Percentiles rank a stretch among this genome's conserved stretches.
Evolutionary conservation across 2,888 invertebrate genomes (phyloP).

Genomic region (Rhagium mordax): DNA sequence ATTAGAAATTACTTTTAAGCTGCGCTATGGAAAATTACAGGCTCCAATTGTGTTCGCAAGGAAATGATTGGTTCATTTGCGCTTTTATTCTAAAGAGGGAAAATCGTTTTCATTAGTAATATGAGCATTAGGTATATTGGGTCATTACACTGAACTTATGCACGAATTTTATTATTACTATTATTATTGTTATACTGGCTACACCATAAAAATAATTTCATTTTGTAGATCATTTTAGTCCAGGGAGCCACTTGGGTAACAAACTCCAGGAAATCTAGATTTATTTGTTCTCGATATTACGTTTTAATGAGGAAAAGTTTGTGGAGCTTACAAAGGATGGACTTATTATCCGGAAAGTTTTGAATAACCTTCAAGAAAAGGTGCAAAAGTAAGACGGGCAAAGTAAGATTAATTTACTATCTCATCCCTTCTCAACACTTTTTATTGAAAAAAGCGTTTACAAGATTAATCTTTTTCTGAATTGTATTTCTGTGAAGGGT

Average conservation of each 20-base stretch:
- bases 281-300: constrained; percentile 13
- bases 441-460: constrained; percentile 19
- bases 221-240: neutral
- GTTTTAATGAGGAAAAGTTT: constrained; percentile 20
- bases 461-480: constrained; percentile 23
- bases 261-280: neutral
- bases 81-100: too few relatives aligned
- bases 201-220: neutral
- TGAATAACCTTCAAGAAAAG: neutral
- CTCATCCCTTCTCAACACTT: constrained; percentile 25
- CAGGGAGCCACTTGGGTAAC: neutral
- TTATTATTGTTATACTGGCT: neutral
- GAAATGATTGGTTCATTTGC: too few relatives aligned
- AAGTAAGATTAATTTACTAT: constrained; percentile 28
- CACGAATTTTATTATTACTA: neutral
- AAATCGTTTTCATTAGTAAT: too few relatives aligned
- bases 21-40: too few relatives aligned
- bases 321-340: neutral
- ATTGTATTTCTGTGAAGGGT: neutral
- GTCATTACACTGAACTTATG: too few relatives aligned
- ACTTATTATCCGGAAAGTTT: neutral
- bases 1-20: too few relatives aligned
- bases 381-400: constrained; percentile 14
- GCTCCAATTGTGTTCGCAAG: too few relatives aligned
- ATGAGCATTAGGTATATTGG: too few relatives aligned